phyloP scores from a whole-genome alignment of 1,140 invertebrate species.

The Pseudachorutes palmiensis region DNA sequence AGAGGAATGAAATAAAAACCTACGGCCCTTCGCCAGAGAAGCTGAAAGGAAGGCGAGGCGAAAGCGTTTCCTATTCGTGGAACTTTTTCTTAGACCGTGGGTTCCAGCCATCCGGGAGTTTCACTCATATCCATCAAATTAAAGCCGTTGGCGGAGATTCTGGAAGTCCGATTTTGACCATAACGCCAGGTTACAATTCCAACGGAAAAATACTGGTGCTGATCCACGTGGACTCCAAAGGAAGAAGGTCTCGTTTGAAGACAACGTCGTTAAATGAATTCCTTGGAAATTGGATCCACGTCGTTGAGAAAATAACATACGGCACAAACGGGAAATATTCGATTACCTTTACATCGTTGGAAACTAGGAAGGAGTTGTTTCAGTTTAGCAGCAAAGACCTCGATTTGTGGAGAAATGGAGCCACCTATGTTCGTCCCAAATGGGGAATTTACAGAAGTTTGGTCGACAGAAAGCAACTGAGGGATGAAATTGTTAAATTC shows the following conservation, averaged over 20 bases:
- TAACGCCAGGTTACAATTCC: constrained; percentile 16
- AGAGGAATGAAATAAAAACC: constrained; percentile 32
- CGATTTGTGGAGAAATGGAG: constrained; percentile 25
- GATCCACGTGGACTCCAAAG: constrained; percentile 13
- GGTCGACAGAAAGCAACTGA: constrained; percentile 10
- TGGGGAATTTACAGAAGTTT: constrained; percentile 35
- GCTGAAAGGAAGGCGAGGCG: constrained; percentile 16
- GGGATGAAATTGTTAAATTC: constrained; percentile 31
- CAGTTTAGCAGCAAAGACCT: constrained; percentile 13
- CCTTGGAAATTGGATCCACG: constrained; percentile 21
- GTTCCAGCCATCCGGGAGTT: constrained; percentile 25
- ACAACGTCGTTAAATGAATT: not conserved
- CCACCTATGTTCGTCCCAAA: constrained; percentile 22
- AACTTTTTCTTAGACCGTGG: constrained; percentile 25
- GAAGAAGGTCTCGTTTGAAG: not conserved
- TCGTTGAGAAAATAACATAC: constrained; percentile 10
- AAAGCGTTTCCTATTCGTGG: constrained; percentile 28
- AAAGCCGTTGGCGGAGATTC: constrained; percentile 29
- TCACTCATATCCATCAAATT: constrained; percentile 31
- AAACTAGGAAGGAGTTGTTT: constrained; percentile 4
- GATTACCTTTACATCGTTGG: not conserved
- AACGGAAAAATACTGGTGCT: constrained; percentile 7
- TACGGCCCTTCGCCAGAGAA: constrained; percentile 12
- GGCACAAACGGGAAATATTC: not conserved
- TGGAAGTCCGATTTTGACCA: constrained; percentile 24